Evolutionary conservation across 1,140 invertebrate genomes (phyloP), one percentile per base, ranked within the genome.

Genomic region (Monomorium pharaonis): DNA sequence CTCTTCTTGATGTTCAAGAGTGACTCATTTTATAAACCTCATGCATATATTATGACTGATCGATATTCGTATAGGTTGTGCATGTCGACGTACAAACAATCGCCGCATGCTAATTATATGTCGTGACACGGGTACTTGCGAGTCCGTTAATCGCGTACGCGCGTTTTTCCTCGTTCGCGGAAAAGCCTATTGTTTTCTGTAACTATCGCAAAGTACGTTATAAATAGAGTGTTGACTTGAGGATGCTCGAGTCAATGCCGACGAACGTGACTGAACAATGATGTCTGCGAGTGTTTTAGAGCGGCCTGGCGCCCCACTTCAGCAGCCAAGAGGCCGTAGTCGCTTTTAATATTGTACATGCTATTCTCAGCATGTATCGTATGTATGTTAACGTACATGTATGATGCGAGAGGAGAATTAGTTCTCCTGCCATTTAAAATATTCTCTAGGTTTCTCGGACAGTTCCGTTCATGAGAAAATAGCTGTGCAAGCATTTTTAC

Each of bases 261-360:
- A 54, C 47, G 86, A 91, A 93, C 93, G 93, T 94, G 93, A 94
- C 91, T 88, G 92, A 93, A 93, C 93, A 94, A 93, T 93, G 91
- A 93, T 91, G 90, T 91, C 86, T 86, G 87, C 77, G 27, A 42
- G 67, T 78, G 89, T 86, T 89, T 86, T 54, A 74, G 62, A 86
- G 84, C 87, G 69, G 75, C 78, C 87, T 47, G 42, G 58, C 30
- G 42, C 4, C 21, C 60, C 65, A 81, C 84, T 87, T 86, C 77
- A 88, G 62, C 86, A 88, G 81, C 85, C 85, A 91, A 91, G 85
- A 89, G 69, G 80, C 86, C 70, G 33, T 42, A 37, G 49, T 24
- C 42, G 42, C 69, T 81, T 86, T 70, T 85, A 77, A 63, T 54
- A 51, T 54, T 18, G 62, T 56, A 80, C 51, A 86, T 72, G 33